A percentile compares a stretch with the other conserved stretches of the same genome.
Conservation (phyloP, 2,888 invertebrate genomes). For the Drosophila mayaguana region DNA sequence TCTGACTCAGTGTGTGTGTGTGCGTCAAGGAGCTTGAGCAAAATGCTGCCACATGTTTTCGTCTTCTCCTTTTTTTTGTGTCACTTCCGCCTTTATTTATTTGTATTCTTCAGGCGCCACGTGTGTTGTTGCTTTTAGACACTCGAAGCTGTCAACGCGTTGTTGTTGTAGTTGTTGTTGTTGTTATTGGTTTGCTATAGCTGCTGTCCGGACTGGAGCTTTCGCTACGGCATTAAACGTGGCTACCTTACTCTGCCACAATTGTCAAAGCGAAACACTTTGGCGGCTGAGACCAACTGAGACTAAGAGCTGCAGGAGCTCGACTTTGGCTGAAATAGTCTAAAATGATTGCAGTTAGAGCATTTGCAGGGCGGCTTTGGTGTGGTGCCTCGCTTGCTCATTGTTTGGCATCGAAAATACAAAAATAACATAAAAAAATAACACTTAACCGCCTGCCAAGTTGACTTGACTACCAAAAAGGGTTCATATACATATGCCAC, state of each 20-base stretch:
- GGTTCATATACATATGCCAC: slow-evolving; percentile 31
- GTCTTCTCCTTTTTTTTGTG: slow-evolving; percentile 60
- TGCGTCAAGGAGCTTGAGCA: slow-evolving; percentile 24
- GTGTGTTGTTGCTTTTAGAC: slow-evolving; percentile 21
- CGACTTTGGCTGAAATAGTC: not conserved
- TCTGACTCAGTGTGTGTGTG: not conserved
- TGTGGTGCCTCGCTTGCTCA: not conserved
- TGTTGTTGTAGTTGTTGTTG: slow-evolving; percentile 5
- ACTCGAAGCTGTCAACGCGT: slow-evolving; percentile 41
- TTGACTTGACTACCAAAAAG: slow-evolving; percentile 45
- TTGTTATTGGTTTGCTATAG: slow-evolving; percentile 40
- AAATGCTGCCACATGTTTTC: slow-evolving; percentile 77
- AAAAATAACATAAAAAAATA: slow-evolving; percentile 26
- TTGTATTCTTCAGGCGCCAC: slow-evolving; percentile 52
- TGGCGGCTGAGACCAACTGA: not conserved
- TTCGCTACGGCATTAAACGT: slow-evolving; percentile 57
- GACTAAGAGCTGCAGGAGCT: too few relatives aligned
- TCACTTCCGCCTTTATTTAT: slow-evolving; percentile 74
- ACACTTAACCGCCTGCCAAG: slow-evolving; percentile 24
- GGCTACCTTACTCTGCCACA: slow-evolving; percentile 35
- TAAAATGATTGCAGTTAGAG: slow-evolving; percentile 15
- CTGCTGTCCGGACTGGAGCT: slow-evolving; percentile 39
- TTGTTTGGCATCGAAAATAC: slow-evolving; percentile 10
- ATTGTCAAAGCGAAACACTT: slow-evolving; percentile 55
- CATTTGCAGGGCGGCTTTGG: slow-evolving; percentile 10